Conservation (phyloP, 2,888 invertebrate genomes). For the Osmoderma eremita region DNA sequence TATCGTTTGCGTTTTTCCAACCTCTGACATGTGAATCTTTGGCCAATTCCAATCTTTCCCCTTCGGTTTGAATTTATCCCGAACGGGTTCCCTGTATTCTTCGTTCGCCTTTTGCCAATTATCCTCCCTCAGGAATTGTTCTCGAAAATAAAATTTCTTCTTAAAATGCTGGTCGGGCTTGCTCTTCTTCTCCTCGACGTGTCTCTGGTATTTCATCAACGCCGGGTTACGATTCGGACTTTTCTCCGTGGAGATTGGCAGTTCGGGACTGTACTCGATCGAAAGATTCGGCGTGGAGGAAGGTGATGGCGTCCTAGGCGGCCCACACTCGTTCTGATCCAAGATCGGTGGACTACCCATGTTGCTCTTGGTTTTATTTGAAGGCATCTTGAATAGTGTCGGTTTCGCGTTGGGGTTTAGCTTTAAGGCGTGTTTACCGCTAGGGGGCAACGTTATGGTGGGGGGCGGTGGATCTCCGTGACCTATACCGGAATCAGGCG, state of each 20-base stretch:
- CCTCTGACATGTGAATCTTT: constrained; percentile 56
- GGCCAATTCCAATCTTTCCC: constrained; percentile 80
- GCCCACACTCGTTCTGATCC: constrained; percentile 64
- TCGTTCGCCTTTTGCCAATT: constrained; percentile 61
- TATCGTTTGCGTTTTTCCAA: constrained; percentile 24
- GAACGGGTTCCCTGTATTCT: constrained; percentile 56
- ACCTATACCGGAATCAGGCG: constrained; percentile 87
- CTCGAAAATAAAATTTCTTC: constrained; percentile 81
- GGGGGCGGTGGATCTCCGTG: constrained; percentile 70
- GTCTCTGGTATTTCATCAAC: constrained; percentile 70
- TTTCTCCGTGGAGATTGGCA: constrained; percentile 53
- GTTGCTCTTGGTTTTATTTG: constrained; percentile 56
- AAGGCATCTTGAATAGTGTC: constrained; percentile 61
- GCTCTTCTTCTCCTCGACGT: constrained; percentile 62
- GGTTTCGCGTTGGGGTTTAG: constrained; percentile 60
- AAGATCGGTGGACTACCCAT: constrained; percentile 64
- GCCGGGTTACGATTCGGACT: constrained; percentile 64
- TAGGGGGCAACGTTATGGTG: constrained; percentile 57
- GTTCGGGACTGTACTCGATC: constrained; percentile 56
- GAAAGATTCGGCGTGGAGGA: constrained; percentile 65
- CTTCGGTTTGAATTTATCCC: constrained; percentile 76
- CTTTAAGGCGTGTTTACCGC: constrained; percentile 56
- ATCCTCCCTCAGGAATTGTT: constrained; percentile 69
- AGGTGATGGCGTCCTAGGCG: constrained; percentile 70
- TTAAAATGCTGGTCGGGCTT: constrained; percentile 78